These are phyloP conservation scores for Kryphioiulus occultus DNA, from an alignment of 2,888 invertebrate genomes.

Conservation along the genomic window DNA sequence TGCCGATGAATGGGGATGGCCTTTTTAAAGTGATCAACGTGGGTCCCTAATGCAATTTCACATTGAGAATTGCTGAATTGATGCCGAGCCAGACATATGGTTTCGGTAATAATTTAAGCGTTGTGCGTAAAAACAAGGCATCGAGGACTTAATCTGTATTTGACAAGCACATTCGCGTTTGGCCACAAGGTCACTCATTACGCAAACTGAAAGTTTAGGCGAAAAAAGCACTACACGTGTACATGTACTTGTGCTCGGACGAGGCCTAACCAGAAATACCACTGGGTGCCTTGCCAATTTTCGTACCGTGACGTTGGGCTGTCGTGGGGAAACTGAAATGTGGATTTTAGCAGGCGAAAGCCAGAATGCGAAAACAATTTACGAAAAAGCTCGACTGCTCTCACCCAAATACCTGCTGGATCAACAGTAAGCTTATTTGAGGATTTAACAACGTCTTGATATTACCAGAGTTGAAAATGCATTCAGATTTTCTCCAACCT, in stretches of 20 bases:
- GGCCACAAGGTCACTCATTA: conserved; percentile 16
- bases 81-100: background rate
- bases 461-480: background rate
- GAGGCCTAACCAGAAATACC: background rate
- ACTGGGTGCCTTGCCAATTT: conserved; percentile 16
- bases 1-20: background rate
- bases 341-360: conserved; percentile 14
- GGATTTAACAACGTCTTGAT: background rate
- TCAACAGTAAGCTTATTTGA: background rate
- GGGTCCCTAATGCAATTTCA: background rate
- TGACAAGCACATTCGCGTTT: background rate
- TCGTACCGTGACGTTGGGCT: background rate
- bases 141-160: conserved; percentile 14
- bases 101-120: background rate
- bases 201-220: conserved; percentile 4
- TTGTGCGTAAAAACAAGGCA: background rate
- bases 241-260: background rate
- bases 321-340: background rate
- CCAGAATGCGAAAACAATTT: background rate
- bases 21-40: no score
- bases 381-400: background rate
- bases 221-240: no score
- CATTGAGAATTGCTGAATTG: background rate
- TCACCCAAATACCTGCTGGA: background rate
- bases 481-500: background rate